Base-by-base conservation (phyloP, 2,888 invertebrate genomes). In the Autographa gamma region DNA sequence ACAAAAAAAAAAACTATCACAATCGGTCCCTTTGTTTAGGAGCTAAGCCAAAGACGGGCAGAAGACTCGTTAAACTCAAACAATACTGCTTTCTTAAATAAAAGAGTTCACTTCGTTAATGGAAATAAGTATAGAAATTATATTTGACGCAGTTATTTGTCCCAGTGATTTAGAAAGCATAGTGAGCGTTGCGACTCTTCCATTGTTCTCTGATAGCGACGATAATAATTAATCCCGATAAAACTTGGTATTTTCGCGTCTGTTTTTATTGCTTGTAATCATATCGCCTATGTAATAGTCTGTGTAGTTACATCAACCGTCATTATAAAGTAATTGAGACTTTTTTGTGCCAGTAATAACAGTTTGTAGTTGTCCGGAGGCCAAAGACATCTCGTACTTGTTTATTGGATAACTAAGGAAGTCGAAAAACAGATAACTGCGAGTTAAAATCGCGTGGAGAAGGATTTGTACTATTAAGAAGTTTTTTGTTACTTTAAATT, bases 151-250 rank as follows among this genome's bases (percentile, higher is more conserved):
- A 4, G 16, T n/a, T 14, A 43, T 48, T n/a, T 48, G n/a, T 48
- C n/a, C 2, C 43, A 43, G 48, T 48, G 14, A 48, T 48, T 48
- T n/a, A n/a, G n/a, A n/a, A 43, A n/a, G 7, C 48, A 48, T 7
- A 48, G 48, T 43, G 43, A 43, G 43, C 16, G 16, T 43, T n/a
- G n/a, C n/a, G 5, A 48, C 38, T n/a, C 48, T 14, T 43, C n/a
- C 48, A 48, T 48, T 48, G 48, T 48, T 48, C n/a, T n/a, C n/a
- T 48, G 48, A 48, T 48, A 48, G n/a, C 48, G 48, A 16, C n/a
- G 48, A 48, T 48, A 48, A 48, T 48, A 48, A 48, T n/a, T 48
- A 48, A 48, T 48, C 48, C 48, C n/a, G 48, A 48, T 48, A 48
- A 6, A 0, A n/a, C 7, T n/a, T 48, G 48, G 48, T 16, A 48